Percentiles rank a stretch among this genome's conserved stretches.
phyloP scores from a whole-genome alignment of 2,113 vertebrate species.

The Daphoenositta chrysoptera region DNA sequence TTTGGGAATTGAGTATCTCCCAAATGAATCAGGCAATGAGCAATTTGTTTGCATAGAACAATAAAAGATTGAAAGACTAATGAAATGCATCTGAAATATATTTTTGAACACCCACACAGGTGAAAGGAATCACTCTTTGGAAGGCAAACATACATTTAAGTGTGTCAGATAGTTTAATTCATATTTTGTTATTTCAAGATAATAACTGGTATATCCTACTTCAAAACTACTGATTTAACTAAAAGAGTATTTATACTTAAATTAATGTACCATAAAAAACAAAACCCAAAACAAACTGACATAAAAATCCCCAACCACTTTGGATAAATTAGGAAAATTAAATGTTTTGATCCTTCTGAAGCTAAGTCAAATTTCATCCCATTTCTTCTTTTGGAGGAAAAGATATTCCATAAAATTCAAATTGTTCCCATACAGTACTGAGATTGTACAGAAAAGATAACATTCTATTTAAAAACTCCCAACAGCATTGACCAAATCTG shows the following conservation, averaged over 20 bases:
- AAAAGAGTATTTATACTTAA: not conserved
- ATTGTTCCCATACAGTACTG: not conserved
- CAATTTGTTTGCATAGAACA: not conserved
- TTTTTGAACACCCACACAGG: not conserved
- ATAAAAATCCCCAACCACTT: not conserved
- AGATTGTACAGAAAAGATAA: not conserved
- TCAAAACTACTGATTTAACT: not conserved
- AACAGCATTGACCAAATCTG: not conserved
- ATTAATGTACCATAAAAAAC: not conserved
- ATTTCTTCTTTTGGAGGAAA: not conserved
- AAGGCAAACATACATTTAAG: not conserved
- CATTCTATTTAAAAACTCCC: not conserved
- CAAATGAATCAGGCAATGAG: constrained; percentile 24
- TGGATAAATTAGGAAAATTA: not conserved
- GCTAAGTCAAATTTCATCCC: not conserved
- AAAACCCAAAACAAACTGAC: not conserved
- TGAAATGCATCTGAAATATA: not conserved
- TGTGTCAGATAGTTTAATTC: not conserved
- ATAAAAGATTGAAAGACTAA: constrained; percentile 7
- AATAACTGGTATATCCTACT: not conserved
- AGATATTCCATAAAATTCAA: not conserved
- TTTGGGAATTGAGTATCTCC: constrained; percentile 6
- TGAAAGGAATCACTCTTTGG: not conserved
- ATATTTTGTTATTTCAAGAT: not conserved
- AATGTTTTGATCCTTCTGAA: not conserved